Conservation (phyloP, 2,888 invertebrate genomes). For the Hipparchia sbordonii region DNA sequence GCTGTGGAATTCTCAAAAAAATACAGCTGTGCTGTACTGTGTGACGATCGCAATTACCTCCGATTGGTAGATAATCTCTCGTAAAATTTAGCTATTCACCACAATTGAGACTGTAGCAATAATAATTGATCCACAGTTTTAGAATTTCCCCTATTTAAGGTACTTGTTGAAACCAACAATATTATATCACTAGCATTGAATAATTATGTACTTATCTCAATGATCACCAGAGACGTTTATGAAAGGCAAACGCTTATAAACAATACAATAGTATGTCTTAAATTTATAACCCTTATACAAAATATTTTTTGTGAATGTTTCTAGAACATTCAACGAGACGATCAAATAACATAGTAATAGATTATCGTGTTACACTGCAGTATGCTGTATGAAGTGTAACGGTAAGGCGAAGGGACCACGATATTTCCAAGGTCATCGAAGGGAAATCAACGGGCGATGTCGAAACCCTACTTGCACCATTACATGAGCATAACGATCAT, state of each 20-base stretch:
- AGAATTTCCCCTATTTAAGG: no score
- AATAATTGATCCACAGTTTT: no score
- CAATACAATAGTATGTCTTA: not conserved
- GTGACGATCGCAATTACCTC: no score
- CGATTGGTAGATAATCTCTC: no score
- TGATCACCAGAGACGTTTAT: not conserved
- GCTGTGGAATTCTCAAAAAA: no score
- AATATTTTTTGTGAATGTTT: conserved; percentile 1
- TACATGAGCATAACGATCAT: conserved; percentile 54
- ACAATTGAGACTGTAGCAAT: no score
- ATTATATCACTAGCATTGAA: no score
- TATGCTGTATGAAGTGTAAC: conserved; percentile 50
- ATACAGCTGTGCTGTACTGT: no score
- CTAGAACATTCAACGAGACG: conserved; percentile 10
- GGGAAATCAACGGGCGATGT: conserved; percentile 74
- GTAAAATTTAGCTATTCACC: no score
- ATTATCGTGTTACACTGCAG: conserved; percentile 54
- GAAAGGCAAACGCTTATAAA: not conserved
- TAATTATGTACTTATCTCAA: no score
- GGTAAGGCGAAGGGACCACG: conserved; percentile 57
- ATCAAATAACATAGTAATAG: conserved; percentile 44
- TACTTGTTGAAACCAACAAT: no score
- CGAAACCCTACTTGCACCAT: conserved; percentile 54
- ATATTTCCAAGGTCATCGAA: conserved; percentile 74
- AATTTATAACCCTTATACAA: not conserved